A percentile compares a stretch with the other conserved stretches of the same genome.
phyloP scores from a whole-genome alignment of 1,140 invertebrate genomes.

The Goniozus legneri region DNA sequence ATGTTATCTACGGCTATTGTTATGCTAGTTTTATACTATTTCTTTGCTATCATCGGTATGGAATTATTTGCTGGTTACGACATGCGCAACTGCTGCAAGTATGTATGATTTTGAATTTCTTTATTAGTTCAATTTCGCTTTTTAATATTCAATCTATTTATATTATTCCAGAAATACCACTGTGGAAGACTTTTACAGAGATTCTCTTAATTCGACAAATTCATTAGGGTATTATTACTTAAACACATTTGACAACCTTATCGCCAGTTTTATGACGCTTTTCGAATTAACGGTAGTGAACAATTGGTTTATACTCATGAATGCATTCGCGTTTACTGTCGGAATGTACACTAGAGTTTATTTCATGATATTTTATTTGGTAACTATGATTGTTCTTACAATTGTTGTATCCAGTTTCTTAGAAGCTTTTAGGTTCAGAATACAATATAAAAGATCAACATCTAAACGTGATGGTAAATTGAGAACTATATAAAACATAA shows the following conservation, averaged over 20 bases:
- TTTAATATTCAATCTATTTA: constrained; percentile 10
- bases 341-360: constrained; percentile 71
- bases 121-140: constrained; percentile 1
- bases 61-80: constrained; percentile 77
- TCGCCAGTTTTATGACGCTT: constrained; percentile 74
- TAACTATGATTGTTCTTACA: constrained; percentile 88
- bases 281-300: constrained; percentile 91
- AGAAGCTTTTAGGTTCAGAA: constrained; percentile 86
- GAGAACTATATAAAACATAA: constrained; percentile 1
- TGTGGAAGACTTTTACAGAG: constrained; percentile 81
- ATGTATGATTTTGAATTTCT: constrained; percentile 44
- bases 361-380: constrained; percentile 88
- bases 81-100: constrained; percentile 83
- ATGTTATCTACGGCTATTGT: constrained; percentile 77
- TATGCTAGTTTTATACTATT: constrained; percentile 85
- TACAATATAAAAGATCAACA: constrained; percentile 80
- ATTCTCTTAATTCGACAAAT: constrained; percentile 62
- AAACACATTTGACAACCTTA: constrained; percentile 79
- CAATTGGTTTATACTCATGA: constrained; percentile 92
- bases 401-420: constrained; percentile 88
- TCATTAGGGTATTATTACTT: constrained; percentile 81
- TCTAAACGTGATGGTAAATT: constrained; percentile 76
- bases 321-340: constrained; percentile 73
- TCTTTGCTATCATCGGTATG: constrained; percentile 90
- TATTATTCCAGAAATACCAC: constrained; percentile 68